These are phyloP conservation scores for Crotophaga sulcirostris DNA, from an alignment of 2,113 vertebrate species.

Conservation along the genomic window DNA sequence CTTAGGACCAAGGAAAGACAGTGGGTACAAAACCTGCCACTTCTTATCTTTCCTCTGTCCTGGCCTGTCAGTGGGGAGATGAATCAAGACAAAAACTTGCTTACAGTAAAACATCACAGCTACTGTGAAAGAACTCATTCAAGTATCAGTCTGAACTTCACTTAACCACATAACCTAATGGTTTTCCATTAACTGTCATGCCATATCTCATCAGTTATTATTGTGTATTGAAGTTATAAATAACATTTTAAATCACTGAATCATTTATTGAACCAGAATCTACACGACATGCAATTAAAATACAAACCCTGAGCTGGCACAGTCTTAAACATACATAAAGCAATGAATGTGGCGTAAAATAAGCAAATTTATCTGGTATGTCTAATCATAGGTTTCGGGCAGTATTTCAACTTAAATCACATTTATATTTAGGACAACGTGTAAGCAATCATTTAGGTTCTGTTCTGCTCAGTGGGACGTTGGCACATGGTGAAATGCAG, in stretches of 20 bases:
- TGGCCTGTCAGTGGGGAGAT: neutral
- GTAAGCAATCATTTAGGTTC: neutral
- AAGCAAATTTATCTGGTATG: neutral
- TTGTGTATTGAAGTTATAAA: neutral
- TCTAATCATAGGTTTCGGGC: neutral
- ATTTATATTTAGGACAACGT: neutral
- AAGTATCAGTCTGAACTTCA: neutral
- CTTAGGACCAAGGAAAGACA: neutral
- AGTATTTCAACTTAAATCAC: neutral
- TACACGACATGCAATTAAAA: neutral
- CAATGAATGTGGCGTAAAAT: neutral
- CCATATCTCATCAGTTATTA: neutral
- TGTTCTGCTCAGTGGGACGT: fast-evolving
- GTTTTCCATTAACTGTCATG: neutral
- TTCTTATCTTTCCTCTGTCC: neutral
- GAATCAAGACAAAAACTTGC: neutral
- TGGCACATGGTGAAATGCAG: neutral
- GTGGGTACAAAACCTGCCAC: neutral
- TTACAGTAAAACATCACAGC: neutral
- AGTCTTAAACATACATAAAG: neutral
- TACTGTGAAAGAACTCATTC: neutral
- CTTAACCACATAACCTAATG: neutral
- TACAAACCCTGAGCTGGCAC: neutral
- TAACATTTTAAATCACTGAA: neutral
- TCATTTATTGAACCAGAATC: slow-evolving; percentile 3